These are phyloP conservation scores for Tribolium castaneum DNA, from an alignment of 1,140 invertebrate species.

Conservation along the genomic window DNA sequence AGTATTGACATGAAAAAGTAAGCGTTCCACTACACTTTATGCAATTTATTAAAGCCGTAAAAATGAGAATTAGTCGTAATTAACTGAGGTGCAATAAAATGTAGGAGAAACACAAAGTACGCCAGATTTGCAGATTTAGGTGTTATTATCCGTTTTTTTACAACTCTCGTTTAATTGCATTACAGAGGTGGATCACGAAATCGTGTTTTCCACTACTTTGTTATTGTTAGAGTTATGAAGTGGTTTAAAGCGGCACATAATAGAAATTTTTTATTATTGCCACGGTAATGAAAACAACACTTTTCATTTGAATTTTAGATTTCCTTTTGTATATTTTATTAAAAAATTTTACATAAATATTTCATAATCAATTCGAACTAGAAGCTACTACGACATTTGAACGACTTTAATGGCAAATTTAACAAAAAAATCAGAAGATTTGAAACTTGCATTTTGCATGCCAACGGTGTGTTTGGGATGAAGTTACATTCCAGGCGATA, in stretches of 20 bases:
- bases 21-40: not conserved
- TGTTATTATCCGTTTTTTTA: not conserved
- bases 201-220: not conserved
- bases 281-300: too few relatives aligned
- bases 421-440: too few relatives aligned
- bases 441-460: too few relatives aligned
- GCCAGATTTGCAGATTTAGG: not conserved
- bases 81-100: not conserved
- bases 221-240: not conserved
- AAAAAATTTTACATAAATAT: too few relatives aligned
- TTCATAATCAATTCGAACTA: too few relatives aligned
- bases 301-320: too few relatives aligned
- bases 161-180: not conserved
- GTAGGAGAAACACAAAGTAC: not conserved
- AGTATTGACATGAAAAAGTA: not conserved
- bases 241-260: not conserved
- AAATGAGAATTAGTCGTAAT: not conserved
- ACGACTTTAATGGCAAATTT: too few relatives aligned
- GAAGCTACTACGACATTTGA: too few relatives aligned
- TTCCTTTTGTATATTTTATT: too few relatives aligned
- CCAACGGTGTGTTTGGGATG: not conserved
- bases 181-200: not conserved
- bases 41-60: not conserved
- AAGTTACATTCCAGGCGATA: not conserved
- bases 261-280: too few relatives aligned